These are phyloP conservation scores for Ptiloglossa arizonensis DNA, from an alignment of 1,140 invertebrate species.

Conservation along the genomic window DNA sequence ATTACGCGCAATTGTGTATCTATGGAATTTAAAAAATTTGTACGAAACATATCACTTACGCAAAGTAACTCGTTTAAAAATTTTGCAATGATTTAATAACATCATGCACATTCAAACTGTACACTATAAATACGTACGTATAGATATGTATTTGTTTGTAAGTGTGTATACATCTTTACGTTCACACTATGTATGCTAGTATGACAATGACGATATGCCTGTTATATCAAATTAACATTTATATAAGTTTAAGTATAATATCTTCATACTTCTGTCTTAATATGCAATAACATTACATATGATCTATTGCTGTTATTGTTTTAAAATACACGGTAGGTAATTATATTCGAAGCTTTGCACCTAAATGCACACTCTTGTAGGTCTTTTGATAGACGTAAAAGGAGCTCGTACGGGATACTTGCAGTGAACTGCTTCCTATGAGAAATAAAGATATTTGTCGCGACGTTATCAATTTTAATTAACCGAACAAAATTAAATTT, in stretches of 20 bases:
- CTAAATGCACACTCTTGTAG: neutral
- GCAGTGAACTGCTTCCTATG: constrained; percentile 4
- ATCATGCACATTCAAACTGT: no score
- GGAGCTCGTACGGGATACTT: neutral
- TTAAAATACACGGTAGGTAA: neutral
- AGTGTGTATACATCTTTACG: neutral
- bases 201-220: constrained; percentile 51
- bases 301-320: neutral
- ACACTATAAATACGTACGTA: constrained; percentile 9
- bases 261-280: neutral
- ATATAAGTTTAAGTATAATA: neutral
- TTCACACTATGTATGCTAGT: constrained; percentile 11
- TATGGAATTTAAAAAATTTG: no score
- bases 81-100: no score
- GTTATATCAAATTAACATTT: constrained; percentile 38
- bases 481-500: neutral
- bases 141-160: constrained; percentile 26
- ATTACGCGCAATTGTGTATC: no score
- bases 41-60: no score
- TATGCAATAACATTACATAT: neutral
- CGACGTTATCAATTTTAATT: neutral
- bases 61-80: no score
- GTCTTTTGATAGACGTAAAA: constrained; percentile 7
- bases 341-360: neutral
- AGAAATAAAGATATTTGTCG: neutral